A percentile compares a stretch with the other conserved stretches of the same genome.
These are phyloP conservation scores for Lamprologus tigripictilis DNA, from an alignment of 2,113 vertebrate species.

Conservation along the genomic window DNA sequence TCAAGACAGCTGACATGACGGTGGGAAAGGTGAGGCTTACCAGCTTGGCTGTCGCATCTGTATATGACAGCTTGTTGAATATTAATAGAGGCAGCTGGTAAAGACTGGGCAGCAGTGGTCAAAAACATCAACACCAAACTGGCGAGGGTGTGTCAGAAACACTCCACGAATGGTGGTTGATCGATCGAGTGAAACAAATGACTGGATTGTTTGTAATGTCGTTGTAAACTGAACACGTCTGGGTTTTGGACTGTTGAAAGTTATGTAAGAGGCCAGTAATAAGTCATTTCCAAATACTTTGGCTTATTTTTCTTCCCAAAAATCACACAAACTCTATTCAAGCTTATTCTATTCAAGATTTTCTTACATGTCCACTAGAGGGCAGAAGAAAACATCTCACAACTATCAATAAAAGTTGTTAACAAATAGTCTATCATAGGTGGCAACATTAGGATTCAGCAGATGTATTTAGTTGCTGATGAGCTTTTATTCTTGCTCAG, in stretches of 20 bases:
- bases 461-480: neutral
- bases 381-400: neutral
- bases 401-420: neutral
- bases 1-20: constrained; percentile 8
- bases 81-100: constrained; percentile 17
- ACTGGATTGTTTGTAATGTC: neutral
- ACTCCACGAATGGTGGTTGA: neutral
- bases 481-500: neutral
- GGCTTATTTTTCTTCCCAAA: neutral
- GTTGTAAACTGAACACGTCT: neutral
- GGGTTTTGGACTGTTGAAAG: neutral
- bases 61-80: constrained; percentile 27
- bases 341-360: neutral
- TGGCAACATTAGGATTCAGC: neutral
- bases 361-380: neutral
- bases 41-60: constrained; percentile 28
- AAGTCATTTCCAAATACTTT: neutral
- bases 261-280: neutral
- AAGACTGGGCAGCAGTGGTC: neutral
- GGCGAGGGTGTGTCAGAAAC: neutral
- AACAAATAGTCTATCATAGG: neutral
- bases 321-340: neutral
- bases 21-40: constrained; percentile 1
- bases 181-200: neutral
- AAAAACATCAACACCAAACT: neutral